Evolutionary conservation across 1,140 invertebrate genomes (phyloP), one percentile per base, ranked within the genome.

Genomic region (Aphelenchoides besseyi): DNA sequence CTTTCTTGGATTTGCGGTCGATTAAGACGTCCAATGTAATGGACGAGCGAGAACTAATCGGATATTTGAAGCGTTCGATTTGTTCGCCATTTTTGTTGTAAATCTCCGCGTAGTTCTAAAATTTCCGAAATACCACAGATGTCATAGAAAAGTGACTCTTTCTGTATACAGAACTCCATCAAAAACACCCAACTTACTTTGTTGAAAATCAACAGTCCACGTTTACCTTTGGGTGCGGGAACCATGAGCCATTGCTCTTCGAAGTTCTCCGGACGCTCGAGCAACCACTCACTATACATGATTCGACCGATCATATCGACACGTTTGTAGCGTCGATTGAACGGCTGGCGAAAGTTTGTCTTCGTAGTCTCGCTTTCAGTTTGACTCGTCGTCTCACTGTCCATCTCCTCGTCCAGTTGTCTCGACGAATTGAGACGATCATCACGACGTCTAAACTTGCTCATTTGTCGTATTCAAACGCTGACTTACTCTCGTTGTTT

Each of bases 211-310:
- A 66, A 16, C n/a, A 66, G 32, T 12, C n/a, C 16, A n/a, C 63
- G 30, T 66, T 66, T 59, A 2, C 63, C 32, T 29, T 33, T 30
- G 16, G 63, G 63, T 30, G 63, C 32, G 12, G 63, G 63, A 16
- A 66, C 32, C n/a, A 37, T 37, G 12, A 29, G 1, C 63, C 63
- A 66, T 23, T 33, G 28, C 1, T 30, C 18, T 0, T 5, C 32
- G 1, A 66, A 37, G 30, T 66, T 33, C 36, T 37, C 41, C 12
- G 63, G 63, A n/a, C 30, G 2, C 16, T 66, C 63, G 30, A 66
- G 30, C 18, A 66, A 30, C 63, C 63, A 66, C 36, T 66, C 63
- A 33, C 63, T 35, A 33, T 66, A 66, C 63, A 66, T 66, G 0
- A 66, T 16, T 23, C 63, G 1, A 29, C 32, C 32, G 16, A 18